Percentiles rank a stretch among this genome's conserved stretches.
These are phyloP conservation scores for Psittacula cyanocephala DNA, from an alignment of 2,113 vertebrate genomes.

Conservation along the genomic window DNA sequence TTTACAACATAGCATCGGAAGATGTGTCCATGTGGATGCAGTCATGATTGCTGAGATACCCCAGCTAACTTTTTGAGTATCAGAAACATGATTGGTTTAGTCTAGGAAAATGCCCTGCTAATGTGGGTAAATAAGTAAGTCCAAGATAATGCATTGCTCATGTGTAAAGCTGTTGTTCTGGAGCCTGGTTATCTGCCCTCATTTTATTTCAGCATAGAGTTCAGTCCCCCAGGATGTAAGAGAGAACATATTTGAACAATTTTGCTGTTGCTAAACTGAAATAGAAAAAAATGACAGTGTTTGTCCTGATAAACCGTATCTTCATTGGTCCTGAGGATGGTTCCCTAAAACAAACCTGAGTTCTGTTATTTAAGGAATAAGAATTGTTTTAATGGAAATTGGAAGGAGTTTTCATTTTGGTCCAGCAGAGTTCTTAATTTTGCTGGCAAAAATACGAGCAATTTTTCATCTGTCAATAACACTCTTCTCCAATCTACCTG, in stretches of 20 bases:
- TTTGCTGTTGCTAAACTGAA: background rate
- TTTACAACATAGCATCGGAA: background rate
- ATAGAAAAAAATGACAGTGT: background rate
- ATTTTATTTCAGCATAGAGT: background rate
- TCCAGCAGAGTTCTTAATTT: constrained; percentile 25
- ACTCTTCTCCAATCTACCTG: background rate
- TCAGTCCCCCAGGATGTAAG: background rate
- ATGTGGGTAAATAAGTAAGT: background rate
- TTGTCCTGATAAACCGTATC: background rate
- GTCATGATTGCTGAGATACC: background rate
- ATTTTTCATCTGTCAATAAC: constrained; percentile 40
- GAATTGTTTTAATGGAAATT: background rate
- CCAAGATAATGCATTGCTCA: background rate
- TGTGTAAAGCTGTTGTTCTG: background rate
- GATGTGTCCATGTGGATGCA: background rate
- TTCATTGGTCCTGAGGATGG: background rate
- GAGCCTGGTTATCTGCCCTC: background rate
- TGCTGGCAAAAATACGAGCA: constrained; percentile 16
- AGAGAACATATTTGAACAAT: background rate
- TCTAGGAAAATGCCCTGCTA: background rate
- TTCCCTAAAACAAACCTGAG: background rate
- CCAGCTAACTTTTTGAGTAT: background rate
- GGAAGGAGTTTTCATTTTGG: constrained; percentile 18
- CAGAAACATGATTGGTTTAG: background rate
- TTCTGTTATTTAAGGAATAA: background rate